Evolutionary conservation across 1,140 invertebrate species (phyloP).

Genomic region (Protaetia brevitarsis): DNA sequence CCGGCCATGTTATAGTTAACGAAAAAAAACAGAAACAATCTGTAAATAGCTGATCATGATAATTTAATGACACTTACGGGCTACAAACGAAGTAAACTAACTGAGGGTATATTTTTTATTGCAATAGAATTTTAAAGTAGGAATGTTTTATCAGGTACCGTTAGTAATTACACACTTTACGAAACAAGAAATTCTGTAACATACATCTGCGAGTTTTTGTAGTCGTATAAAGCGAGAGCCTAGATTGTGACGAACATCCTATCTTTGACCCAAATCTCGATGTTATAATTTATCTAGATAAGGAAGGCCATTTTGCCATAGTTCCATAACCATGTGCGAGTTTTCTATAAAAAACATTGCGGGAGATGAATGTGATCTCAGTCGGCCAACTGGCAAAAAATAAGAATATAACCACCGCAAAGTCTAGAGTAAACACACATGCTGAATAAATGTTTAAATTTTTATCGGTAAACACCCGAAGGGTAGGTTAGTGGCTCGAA

Average conservation of each 20-base stretch:
- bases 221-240: neutral
- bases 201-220: neutral
- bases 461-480: conserved; percentile 16
- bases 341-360: conserved; percentile 15
- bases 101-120: too few species aligned
- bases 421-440: conserved; percentile 12
- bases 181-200: neutral
- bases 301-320: neutral
- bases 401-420: conserved; percentile 3
- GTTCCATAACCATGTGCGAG: conserved; percentile 21
- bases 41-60: too few species aligned
- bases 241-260: neutral
- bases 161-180: too few species aligned
- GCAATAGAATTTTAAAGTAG: too few species aligned
- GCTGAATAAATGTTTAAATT: conserved; percentile 18
- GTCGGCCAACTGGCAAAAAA: conserved; percentile 22
- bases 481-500: conserved; percentile 3
- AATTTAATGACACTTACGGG: too few species aligned
- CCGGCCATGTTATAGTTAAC: too few species aligned
- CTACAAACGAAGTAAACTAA: too few species aligned
- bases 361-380: conserved; percentile 19
- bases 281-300: conserved; percentile 29
- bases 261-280: conserved; percentile 29
- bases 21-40: too few species aligned
- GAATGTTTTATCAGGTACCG: too few species aligned